These are phyloP conservation scores for Trinorchestia longiramus DNA, from an alignment of 1,140 invertebrate genomes.

Conservation along the genomic window DNA sequence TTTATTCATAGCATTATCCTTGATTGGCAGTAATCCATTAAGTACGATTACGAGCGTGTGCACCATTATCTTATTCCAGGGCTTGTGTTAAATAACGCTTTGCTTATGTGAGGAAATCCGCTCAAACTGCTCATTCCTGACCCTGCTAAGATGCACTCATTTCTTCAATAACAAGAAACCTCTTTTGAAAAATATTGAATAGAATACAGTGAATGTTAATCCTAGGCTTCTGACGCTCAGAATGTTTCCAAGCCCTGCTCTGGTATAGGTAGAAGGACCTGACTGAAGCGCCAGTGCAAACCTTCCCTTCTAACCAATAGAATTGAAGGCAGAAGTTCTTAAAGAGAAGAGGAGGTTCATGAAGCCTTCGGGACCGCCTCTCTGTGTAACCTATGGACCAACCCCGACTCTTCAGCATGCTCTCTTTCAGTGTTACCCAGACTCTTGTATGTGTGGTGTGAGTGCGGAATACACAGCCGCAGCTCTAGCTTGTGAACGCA, in stretches of 20 bases:
- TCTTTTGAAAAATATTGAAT: constrained; percentile 45
- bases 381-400: background rate
- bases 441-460: constrained; percentile 37
- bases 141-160: constrained; percentile 39
- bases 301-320: background rate
- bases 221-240: constrained; percentile 14
- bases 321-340: background rate
- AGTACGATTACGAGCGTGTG: background rate
- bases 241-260: background rate
- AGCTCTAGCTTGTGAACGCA: background rate
- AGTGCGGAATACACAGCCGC: background rate
- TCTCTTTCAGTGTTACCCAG: constrained; percentile 44
- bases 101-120: constrained; percentile 21
- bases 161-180: constrained; percentile 47
- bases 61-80: background rate
- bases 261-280: background rate
- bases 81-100: background rate
- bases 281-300: background rate
- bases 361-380: background rate
- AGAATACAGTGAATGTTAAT: constrained; percentile 45
- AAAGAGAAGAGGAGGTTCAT: constrained; percentile 45
- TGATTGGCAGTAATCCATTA: background rate
- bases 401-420: background rate
- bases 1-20: background rate
- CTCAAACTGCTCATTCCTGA: constrained; percentile 27